Evolutionary conservation across 2,888 invertebrate genomes (phyloP).

Genomic region (Limulus polyphemus): DNA sequence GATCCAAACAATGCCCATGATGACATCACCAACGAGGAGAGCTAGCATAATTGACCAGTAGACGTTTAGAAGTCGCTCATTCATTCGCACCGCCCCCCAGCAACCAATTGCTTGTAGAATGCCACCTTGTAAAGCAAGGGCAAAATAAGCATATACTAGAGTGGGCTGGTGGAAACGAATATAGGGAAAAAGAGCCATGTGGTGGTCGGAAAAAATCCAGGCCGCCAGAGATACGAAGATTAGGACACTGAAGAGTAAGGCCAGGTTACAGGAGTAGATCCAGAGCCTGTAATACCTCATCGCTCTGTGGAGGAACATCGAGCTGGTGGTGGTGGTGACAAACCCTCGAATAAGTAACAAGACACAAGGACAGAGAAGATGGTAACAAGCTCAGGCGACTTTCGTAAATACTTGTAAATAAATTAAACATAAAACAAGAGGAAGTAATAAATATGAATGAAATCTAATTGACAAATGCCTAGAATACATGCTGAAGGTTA

Average conservation of each 20-base stretch:
- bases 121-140: slow-evolving; percentile 53
- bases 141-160: slow-evolving; percentile 70
- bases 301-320: slow-evolving; percentile 31
- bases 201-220: slow-evolving; percentile 38
- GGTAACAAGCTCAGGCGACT: too few relatives aligned
- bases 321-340: neutral
- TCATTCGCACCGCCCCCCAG: slow-evolving; percentile 63
- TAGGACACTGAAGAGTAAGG: slow-evolving; percentile 65
- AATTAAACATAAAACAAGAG: too few relatives aligned
- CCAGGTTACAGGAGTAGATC: slow-evolving; percentile 85
- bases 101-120: slow-evolving; percentile 49
- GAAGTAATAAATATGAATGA: too few relatives aligned
- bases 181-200: slow-evolving; percentile 31
- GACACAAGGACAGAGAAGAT: too few relatives aligned
- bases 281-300: slow-evolving; percentile 52
- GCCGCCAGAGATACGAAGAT: slow-evolving; percentile 63
- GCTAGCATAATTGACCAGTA: slow-evolving; percentile 69
- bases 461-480: too few relatives aligned
- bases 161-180: slow-evolving; percentile 53
- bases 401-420: too few relatives aligned
- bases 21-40: slow-evolving; percentile 68
- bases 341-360: too few relatives aligned
- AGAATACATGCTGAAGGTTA: too few relatives aligned
- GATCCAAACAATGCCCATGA: slow-evolving; percentile 73
- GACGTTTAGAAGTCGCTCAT: slow-evolving; percentile 64